Percentiles rank a stretch among this genome's conserved stretches.
Conservation (phyloP, 2,888 invertebrate species). For the Phalangium opilio region DNA sequence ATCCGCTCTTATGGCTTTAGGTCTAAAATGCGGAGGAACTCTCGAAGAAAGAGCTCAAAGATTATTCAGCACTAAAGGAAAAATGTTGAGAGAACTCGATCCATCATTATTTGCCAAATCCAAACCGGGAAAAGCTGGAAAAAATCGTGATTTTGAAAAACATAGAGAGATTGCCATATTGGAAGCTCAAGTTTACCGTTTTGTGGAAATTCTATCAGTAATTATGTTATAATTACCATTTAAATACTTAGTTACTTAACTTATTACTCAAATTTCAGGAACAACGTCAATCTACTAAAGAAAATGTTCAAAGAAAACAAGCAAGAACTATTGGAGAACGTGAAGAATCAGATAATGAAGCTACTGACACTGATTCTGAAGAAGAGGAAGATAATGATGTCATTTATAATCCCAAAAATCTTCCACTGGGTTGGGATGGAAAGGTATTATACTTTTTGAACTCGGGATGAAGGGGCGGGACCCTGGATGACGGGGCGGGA, state of each 20-base stretch:
- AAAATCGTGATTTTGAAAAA: slow-evolving; percentile 40
- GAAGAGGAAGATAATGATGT: slow-evolving; percentile 75
- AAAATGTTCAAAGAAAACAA: slow-evolving; percentile 96
- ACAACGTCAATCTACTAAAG: slow-evolving; percentile 79
- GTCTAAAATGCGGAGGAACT: slow-evolving; percentile 95
- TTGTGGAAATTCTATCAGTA: slow-evolving; percentile 59
- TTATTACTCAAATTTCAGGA: slow-evolving; percentile 31
- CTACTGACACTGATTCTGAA: slow-evolving; percentile 56
- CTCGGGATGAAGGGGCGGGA: too few relatives aligned
- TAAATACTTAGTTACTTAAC: not conserved
- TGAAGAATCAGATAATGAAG: slow-evolving; percentile 64
- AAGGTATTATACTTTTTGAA: slow-evolving; percentile 46
- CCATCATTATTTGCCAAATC: slow-evolving; percentile 80
- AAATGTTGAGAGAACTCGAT: slow-evolving; percentile 65
- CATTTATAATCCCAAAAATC: slow-evolving; percentile 97
- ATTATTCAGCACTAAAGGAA: slow-evolving; percentile 85
- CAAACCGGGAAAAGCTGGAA: slow-evolving; percentile 49
- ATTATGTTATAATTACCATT: slow-evolving; percentile 2
- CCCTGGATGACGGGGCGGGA: too few relatives aligned
- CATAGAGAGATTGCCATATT: slow-evolving; percentile 73
- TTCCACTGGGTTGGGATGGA: slow-evolving; percentile 98
- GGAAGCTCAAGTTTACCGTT: slow-evolving; percentile 77
- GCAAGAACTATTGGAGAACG: slow-evolving; percentile 86
- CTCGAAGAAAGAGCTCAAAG: slow-evolving; percentile 93
- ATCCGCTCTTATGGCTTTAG: slow-evolving; percentile 88